Evolutionary conservation across 2,797 vertebrate species (phyloP).

Genomic region (Rhinatrema bivittatum): DNA sequence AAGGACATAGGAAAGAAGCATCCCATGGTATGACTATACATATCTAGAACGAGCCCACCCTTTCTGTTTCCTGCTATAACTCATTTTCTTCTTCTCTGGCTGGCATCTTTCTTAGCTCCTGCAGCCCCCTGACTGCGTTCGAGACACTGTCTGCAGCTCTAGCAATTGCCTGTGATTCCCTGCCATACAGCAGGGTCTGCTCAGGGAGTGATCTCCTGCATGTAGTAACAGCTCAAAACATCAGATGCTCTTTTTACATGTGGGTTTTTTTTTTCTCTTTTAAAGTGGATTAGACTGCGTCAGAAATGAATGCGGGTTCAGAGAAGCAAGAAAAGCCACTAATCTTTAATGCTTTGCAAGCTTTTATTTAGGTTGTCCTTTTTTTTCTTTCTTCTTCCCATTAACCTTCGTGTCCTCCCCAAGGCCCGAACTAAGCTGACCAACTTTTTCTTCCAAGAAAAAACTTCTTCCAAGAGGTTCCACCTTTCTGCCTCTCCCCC

Average conservation of each 20-base stretch:
- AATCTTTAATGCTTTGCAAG: slow-evolving; percentile 24
- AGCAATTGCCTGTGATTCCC: too few species aligned
- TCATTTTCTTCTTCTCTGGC: slow-evolving; percentile 53
- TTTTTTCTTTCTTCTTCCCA: too few species aligned
- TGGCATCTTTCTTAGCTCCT: too few species aligned
- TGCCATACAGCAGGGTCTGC: slow-evolving; percentile 51
- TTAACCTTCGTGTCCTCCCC: too few species aligned
- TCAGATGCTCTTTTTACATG: slow-evolving; percentile 34
- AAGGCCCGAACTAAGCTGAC: slow-evolving; percentile 43
- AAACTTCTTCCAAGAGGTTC: slow-evolving; percentile 18
- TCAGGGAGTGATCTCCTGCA: slow-evolving; percentile 35
- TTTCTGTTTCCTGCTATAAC: slow-evolving; percentile 45
- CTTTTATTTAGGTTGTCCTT: slow-evolving; percentile 20
- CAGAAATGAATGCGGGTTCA: slow-evolving; percentile 49
- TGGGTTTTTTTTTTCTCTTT: slow-evolving; percentile 18
- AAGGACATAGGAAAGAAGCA: slow-evolving; percentile 62
- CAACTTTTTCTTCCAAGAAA: slow-evolving; percentile 42
- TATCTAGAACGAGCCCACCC: slow-evolving; percentile 57
- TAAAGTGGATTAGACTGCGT: slow-evolving; percentile 39
- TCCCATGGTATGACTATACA: slow-evolving; percentile 68
- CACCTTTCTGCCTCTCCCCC: slow-evolving; percentile 40
- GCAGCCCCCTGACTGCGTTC: slow-evolving; percentile 48
- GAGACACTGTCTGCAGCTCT: slow-evolving; percentile 57
- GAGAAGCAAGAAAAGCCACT: slow-evolving; percentile 39
- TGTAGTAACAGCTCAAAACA: slow-evolving; percentile 41